Percentiles rank a stretch among this genome's conserved stretches.
Evolutionary conservation across 2,113 vertebrate genomes (phyloP).

Genomic region (Suricata suricatta): DNA sequence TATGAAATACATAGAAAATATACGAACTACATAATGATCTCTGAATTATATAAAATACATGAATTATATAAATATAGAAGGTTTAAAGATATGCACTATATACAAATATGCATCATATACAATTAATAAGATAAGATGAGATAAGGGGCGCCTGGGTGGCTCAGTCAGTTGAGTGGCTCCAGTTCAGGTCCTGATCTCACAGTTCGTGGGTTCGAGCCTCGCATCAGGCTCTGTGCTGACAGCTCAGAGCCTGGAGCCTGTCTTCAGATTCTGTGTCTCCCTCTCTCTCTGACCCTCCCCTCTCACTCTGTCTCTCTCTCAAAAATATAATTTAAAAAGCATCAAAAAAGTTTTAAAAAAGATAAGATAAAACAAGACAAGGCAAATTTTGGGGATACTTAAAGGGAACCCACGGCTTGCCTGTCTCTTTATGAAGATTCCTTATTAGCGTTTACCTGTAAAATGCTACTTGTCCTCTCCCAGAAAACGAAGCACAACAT

Average conservation of each 20-base stretch:
- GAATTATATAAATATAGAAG: neutral
- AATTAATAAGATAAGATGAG: neutral
- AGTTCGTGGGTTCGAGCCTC: no score
- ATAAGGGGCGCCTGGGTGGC: no score
- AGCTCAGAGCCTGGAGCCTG: no score
- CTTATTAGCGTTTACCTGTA: neutral
- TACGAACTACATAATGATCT: neutral
- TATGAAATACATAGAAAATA: neutral
- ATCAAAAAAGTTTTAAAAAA: no score
- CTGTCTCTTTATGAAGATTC: neutral
- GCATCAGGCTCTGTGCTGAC: no score
- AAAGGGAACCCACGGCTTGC: neutral
- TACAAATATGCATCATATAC: neutral
- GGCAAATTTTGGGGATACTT: neutral
- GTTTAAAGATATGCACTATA: neutral
- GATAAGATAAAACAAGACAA: neutral
- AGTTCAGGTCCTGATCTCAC: no score
- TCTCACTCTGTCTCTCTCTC: no score
- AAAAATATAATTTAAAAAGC: no score
- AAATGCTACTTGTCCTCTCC: neutral
- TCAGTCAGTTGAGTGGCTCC: no score
- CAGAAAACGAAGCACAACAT: neutral
- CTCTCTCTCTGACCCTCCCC: no score
- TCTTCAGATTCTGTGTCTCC: no score
- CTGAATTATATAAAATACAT: neutral